Evolutionary conservation across 2,888 invertebrate species (phyloP), one percentile per base, ranked within the genome.

Genomic region (Panopea generosa): DNA sequence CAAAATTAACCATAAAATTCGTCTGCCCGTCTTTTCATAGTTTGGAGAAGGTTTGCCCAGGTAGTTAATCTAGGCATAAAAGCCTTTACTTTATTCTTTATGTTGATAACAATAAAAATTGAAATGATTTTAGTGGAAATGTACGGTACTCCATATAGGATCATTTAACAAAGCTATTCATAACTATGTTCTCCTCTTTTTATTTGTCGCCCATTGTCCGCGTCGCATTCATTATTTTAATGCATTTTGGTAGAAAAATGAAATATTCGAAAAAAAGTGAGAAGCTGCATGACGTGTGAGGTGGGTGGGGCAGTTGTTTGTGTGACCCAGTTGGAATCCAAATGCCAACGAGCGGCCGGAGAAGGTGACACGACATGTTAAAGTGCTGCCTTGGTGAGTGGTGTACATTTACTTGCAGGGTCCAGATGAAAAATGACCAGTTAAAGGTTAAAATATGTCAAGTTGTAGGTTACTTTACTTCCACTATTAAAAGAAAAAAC

Each of bases 201-300:
- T 38, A 55, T 26, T n/a, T 27, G 18, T 70, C 26, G 20, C 29
- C 49, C 45, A 40, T 67, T 77, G 71, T 68, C 50, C 24, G 26
- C 29, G 40, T 2, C 45, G 61, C 57, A 71, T 77, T 71, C 77
- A 71, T 67, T 68, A 77, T 71, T 63, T 63, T 62, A 71, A 77
- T 77, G 71, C 63, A 62, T 47, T 68, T 61, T 68, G 9, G 33
- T 49, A 38, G 61, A 71, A 71, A 59, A 63, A 63, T 38, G 63
- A 20, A 38, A 6, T 56, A 38, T 33, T 22, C 18, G n/a, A 40
- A 33, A 56, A 56, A 29, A 45, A 43, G 55, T 3, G 65, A n/a
- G 11, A 38, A 29, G 20, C 43, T 55, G 55, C 33, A 55, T 33
- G 38, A n/a, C 14, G 56, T 18, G 9, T 9, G 22, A 20, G 38